Evolutionary conservation across 1,140 invertebrate species (phyloP).

Genomic region (Caenorhabditis inopinata): DNA sequence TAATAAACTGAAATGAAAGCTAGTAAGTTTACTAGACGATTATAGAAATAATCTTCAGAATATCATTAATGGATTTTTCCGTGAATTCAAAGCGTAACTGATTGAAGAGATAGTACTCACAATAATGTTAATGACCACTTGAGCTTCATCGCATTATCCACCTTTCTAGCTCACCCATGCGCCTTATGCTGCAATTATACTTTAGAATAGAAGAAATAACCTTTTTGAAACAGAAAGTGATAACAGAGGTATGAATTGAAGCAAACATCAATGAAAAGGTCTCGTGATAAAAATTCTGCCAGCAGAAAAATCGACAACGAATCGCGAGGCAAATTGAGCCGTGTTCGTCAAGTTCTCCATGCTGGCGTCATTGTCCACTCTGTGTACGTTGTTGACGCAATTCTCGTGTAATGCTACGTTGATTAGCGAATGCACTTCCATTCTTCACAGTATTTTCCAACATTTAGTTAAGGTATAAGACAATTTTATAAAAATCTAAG

Average conservation of each 20-base stretch:
- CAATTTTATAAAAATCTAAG: no score
- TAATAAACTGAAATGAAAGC: not conserved
- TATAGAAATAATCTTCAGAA: no score
- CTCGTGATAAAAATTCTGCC: not conserved
- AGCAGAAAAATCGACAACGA: not conserved
- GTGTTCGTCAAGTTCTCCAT: not conserved
- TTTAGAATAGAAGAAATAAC: not conserved
- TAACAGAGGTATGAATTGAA: not conserved
- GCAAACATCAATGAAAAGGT: not conserved
- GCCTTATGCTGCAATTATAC: not conserved
- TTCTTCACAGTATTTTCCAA: no score
- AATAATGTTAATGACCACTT: not conserved
- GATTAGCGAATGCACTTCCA: no score
- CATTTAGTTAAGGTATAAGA: no score
- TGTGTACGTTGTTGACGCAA: not conserved
- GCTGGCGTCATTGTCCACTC: not conserved
- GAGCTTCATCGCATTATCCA: slow-evolving; percentile 13
- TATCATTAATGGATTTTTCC: not conserved
- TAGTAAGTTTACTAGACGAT: no score
- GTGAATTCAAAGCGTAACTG: not conserved
- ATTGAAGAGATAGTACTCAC: not conserved
- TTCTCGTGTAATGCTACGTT: not conserved
- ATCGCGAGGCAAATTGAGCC: not conserved
- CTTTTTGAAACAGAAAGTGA: not conserved
- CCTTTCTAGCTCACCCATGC: slow-evolving; percentile 22